Base-by-base conservation (phyloP, 2,888 invertebrate genomes). In the Dione juno region DNA sequence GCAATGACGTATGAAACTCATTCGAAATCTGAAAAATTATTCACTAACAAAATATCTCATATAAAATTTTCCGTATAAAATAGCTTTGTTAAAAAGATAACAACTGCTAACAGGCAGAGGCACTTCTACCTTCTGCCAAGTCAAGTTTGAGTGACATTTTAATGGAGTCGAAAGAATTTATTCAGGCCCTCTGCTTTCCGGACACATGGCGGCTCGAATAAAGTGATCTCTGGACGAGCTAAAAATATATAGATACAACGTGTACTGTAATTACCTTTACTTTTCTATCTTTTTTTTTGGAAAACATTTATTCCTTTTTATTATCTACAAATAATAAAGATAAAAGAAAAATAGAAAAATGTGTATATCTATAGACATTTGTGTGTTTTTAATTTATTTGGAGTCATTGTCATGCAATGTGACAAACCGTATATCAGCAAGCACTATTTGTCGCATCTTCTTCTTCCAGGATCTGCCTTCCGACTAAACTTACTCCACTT, bases 81-180 rank as follows among this genome's bases (percentile, higher is more conserved):
- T 45, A 41, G 48, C 53, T 63, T 52, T 68, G 61, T 68, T 68
- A 68, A 43, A 67, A 69, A 59, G 66, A 67, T 48, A 66, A 66
- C 68, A 64, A 54, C 48, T 52, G 67, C 58, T 66, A 70, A 73
- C 73, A 71, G 43, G n/a, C 65, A 21, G 41, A 52, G 74, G 72
- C 75, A 75, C 75, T 77, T 76, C 74, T 72, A 69, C 72, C 75
- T 67, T 16, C 48, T 50, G 19, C 19, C 70, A 67, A 75, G 74
- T 70, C 76, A 52, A 73, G 71, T 75, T 76, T 77, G 77, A 77
- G 76, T 78, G 79, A 79, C 78, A 72, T 78, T 77, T 79, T 79
- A 79, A 79, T 79, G 79, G 78, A 78, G 72, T 76, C 77, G 74
- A 72, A 77, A 72, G 77, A 77, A 78, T 77, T 76, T 77, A 78